These are phyloP conservation scores for Hoplias malabaricus DNA, from an alignment of 2,113 vertebrate genomes.

Conservation along the genomic window DNA sequence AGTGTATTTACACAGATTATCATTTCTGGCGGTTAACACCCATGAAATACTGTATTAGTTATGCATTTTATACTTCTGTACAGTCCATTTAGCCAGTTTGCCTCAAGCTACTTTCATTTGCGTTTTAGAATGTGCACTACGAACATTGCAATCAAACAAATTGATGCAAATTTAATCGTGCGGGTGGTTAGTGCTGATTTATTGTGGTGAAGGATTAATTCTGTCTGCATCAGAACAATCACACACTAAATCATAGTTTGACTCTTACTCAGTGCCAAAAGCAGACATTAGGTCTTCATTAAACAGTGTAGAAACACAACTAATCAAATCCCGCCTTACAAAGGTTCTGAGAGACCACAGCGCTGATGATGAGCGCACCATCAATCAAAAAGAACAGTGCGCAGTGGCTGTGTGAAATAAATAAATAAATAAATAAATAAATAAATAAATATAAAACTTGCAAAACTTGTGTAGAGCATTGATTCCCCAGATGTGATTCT, in stretches of 20 bases:
- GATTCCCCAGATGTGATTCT: slow-evolving; percentile 14
- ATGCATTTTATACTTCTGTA: not conserved
- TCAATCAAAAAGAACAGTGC: slow-evolving; percentile 18
- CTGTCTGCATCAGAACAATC: slow-evolving; percentile 35
- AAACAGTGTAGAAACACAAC: slow-evolving; percentile 38
- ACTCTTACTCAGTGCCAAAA: slow-evolving; percentile 32
- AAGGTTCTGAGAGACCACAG: slow-evolving; percentile 8
- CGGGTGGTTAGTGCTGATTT: slow-evolving; percentile 42
- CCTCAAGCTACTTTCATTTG: not conserved
- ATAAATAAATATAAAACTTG: too few relatives aligned
- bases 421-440: too few relatives aligned
- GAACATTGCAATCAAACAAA: slow-evolving; percentile 42
- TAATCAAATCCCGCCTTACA: slow-evolving; percentile 40
- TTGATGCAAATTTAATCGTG: slow-evolving; percentile 44
- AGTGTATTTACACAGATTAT: too few relatives aligned
- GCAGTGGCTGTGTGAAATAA: not conserved
- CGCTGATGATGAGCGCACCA: not conserved
- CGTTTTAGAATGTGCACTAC: slow-evolving; percentile 18
- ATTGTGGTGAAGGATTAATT: slow-evolving; percentile 61
- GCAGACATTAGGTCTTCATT: slow-evolving; percentile 36
- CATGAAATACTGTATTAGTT: too few relatives aligned
- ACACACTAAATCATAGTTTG: slow-evolving; percentile 57
- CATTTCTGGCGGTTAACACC: too few relatives aligned
- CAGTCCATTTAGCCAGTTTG: not conserved
- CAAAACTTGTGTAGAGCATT: not conserved